Conservation (phyloP, 2,888 invertebrate genomes). For the Chaitophorus viminalis region DNA sequence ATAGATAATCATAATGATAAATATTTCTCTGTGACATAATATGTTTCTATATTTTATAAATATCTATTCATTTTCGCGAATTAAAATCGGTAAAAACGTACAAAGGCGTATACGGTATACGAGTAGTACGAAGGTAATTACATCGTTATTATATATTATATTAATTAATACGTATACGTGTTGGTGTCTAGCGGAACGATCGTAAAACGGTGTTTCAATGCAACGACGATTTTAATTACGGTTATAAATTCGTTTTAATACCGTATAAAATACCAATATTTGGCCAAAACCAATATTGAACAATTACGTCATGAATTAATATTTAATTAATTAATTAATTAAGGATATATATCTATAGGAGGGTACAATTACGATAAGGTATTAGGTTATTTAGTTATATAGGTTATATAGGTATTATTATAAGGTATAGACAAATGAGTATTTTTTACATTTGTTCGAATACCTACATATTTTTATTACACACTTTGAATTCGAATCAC, state of each 20-base stretch:
- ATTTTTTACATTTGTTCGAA: no score
- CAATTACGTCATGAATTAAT: not conserved
- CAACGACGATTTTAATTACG: slow-evolving; percentile 6
- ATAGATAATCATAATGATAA: no score
- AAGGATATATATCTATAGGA: no score
- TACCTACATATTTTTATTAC: no score
- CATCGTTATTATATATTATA: not conserved
- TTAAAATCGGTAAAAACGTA: not conserved
- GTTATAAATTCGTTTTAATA: slow-evolving; percentile 6
- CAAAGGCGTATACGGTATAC: no score
- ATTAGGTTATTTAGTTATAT: no score
- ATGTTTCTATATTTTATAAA: not conserved
- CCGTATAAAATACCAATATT: slow-evolving; percentile 11
- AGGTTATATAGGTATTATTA: no score
- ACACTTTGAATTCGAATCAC: no score
- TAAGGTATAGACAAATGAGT: not conserved
- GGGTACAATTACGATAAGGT: no score
- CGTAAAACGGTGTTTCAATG: not conserved
- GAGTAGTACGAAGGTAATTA: not conserved
- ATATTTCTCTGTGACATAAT: no score
- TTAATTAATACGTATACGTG: not conserved
- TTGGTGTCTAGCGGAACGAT: not conserved
- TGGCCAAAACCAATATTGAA: not conserved
- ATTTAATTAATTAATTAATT: no score
- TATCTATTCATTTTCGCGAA: not conserved